Evolutionary conservation across 2,797 vertebrate species (phyloP), one percentile per base, ranked within the genome.

Genomic region (Gouania willdenowi): DNA sequence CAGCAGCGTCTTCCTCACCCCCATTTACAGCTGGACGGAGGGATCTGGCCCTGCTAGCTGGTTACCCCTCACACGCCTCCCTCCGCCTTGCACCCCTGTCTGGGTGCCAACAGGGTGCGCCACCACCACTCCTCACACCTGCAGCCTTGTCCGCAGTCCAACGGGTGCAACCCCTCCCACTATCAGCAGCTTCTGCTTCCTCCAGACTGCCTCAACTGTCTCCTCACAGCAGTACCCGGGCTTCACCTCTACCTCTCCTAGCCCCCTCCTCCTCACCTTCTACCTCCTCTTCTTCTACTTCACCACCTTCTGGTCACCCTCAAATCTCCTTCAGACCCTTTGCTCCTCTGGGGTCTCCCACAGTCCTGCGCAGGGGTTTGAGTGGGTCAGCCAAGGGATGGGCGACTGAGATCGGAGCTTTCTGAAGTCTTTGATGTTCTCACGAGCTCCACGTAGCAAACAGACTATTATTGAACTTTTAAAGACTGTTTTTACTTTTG

Each of bases 401-500:
- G 92, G 88, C 87, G 14, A 93, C 93, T 22, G 94, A 95, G 78
- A 92, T 96, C 0, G 94, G 93, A 59, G 92, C 92, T 55, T 94
- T 97, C 83, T 97, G 84, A 95, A 46, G 26, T 21, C 12, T 52
- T 31, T 8, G 12, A 26, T 41, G 29, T 22, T 32, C 28, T 50
- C 45, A 60, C 28, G 44, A 61, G 68, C 65, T 56, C 40, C 33
- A 37, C 37, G 64, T 52, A 66, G 67, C 55, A 36, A 54, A 49
- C 26, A 26, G 57, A 43, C 32, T 56, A 26, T 5, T 37, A 19
- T 31, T 35, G 32, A 46, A 68, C 29, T 5, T 57, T 43, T 48
- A 38, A 66, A 48, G 33, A 49, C 21, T 41, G 51, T 65, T 50
- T 75, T 36, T 54, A 31, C 32, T 28, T 64, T 30, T 41, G 12